phyloP scores from a whole-genome alignment of 2,888 invertebrate species.

The Nemoura dubitans region DNA sequence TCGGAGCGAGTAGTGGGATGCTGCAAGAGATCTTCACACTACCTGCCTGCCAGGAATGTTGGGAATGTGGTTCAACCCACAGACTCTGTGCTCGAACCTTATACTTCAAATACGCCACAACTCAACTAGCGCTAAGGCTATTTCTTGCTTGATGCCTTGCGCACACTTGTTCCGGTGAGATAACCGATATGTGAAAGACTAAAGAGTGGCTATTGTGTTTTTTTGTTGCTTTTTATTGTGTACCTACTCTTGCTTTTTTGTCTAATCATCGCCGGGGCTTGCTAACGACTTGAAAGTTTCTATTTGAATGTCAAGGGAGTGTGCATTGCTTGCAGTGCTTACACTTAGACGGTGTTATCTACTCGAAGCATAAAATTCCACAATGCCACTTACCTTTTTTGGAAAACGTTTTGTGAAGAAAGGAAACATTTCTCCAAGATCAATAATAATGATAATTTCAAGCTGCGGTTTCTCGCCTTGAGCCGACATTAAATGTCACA shows the following conservation, averaged over 20 bases:
- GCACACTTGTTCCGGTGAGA: neutral
- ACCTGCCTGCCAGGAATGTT: conserved; percentile 43
- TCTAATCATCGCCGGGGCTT: neutral
- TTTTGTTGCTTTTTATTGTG: neutral
- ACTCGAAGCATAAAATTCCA: too few species aligned
- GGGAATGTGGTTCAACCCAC: conserved; percentile 44
- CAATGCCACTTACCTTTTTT: too few species aligned
- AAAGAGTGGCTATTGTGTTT: neutral
- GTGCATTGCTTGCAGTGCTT: too few species aligned
- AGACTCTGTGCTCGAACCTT: conserved; percentile 19
- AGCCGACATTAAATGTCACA: too few species aligned
- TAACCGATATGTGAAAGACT: neutral
- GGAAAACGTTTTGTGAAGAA: too few species aligned
- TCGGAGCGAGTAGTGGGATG: neutral
- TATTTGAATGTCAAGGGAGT: too few species aligned
- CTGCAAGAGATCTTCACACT: conserved; percentile 28
- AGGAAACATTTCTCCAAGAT: too few species aligned
- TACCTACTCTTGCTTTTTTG: neutral
- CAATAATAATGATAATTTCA: too few species aligned
- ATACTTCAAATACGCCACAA: conserved; percentile 2
- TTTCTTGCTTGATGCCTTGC: neutral
- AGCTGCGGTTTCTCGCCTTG: too few species aligned
- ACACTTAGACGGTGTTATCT: too few species aligned
- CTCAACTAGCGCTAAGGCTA: neutral
- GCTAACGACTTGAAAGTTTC: neutral